Evolutionary conservation across 2,113 vertebrate species (phyloP), one percentile per base, ranked within the genome.

Genomic region (Orcinus orca): DNA sequence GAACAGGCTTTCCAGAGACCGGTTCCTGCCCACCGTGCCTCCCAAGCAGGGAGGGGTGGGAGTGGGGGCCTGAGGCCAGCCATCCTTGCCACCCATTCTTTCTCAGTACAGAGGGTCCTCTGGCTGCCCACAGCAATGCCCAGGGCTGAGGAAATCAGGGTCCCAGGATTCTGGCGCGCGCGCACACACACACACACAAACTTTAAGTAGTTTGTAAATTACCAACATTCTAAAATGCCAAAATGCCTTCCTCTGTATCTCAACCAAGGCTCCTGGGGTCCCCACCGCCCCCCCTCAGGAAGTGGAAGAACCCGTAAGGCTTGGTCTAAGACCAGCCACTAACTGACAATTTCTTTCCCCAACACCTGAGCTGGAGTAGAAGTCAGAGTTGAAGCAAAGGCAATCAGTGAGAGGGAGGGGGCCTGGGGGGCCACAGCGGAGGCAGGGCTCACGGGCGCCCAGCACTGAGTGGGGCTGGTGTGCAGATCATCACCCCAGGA

Each of bases 351-450:
- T 31, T 25, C 36, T 55, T 68, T 71, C 58, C 63, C 58, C 76
- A 31, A 21, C 65, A 62, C 41, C 26, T 11, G 77, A 31, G 58
- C 82, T 65, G 41, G 50, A 62, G 26, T 7, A 80, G 77, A 53
- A 80, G 77, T 58, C 53, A 36, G 76, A n/a, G 33, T 36, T 79
- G 31, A 53, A 53, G 62, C 44, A 25, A 12, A 79, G 10, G 31
- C 0, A 1, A 44, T 44, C 29, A 6, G 33, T 63, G 20, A 33
- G 15, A 15, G 23, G 38, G 21, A 26, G 29, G 0, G 2, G 62
- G 17, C 23, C 15, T 8, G 3, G 13, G 47, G 12, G 3, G 2
- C 36, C 12, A 7, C 17, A 12, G 13, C 3, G 3, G 50, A 71
- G 20, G 26, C 25, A 20, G 55, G 26, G 26, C 60, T 31, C 20